Evolutionary conservation across 2,888 invertebrate species (phyloP), one percentile per base, ranked within the genome.

Genomic region (Amphimallon solstitiale): DNA sequence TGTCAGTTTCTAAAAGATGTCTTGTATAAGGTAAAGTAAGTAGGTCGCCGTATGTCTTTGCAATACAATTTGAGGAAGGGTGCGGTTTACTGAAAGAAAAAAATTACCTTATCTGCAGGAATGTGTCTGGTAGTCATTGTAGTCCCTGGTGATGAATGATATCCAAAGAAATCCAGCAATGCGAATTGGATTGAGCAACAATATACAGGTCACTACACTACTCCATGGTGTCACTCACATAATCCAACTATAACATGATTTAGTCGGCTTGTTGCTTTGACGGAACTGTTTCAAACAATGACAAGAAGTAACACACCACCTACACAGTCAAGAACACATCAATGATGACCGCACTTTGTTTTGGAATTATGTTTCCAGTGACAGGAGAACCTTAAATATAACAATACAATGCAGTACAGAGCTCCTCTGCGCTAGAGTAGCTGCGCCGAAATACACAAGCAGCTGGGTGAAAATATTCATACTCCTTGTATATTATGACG

Each of bases 51-150:
- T 75, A 74, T 74, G 75, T 76, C 75, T 75, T 72, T 71, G 69
- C 73, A 72, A 71, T 69, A 70, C 71, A 74, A 71, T 65, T 74
- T n/a, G 71, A 71, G 70, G 73, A 77, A 79, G 79, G 79, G 80
- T 79, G 79, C 79, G 80, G 79, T 88, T 88, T 48, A 83, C 83
- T 68, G 70, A 72, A 74, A 73, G 71, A 73, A 71, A 29, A 9
- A 29, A 43, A 29, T 84, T 84, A 92, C 92, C 91, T 92, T 92
- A 87, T 92, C 92, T 84, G 91, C 90, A 83, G 92, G 92, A 85
- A 92, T 89, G 85, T 90, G 90, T 86, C 91, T 90, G 82, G 88
- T 88, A 85, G 90, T 90, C 90, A 91, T 91, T 84, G 85, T 86
- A 84, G 83, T 83, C 82, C 82, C 84, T 84, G 29, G 45, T 59